These are phyloP conservation scores for Pelecanoides urinatrix DNA, from an alignment of 2,113 vertebrate species.

Conservation along the genomic window DNA sequence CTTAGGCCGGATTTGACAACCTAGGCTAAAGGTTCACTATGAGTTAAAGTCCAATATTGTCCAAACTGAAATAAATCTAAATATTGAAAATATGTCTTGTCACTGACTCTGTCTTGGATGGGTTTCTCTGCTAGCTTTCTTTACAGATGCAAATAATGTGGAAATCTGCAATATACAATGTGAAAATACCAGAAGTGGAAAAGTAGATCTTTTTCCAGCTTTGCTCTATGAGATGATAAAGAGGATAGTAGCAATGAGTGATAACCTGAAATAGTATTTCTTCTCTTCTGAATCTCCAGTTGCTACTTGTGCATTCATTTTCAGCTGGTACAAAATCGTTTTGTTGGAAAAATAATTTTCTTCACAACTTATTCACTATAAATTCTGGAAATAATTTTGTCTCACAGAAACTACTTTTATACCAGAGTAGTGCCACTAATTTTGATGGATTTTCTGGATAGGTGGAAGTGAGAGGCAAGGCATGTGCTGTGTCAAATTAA, in stretches of 20 bases:
- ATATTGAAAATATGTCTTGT: background rate
- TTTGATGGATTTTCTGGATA: background rate
- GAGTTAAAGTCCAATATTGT: background rate
- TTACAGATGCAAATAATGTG: background rate
- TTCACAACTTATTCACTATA: background rate
- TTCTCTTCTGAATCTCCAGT: background rate
- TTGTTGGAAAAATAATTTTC: background rate
- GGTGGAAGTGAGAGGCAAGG: background rate
- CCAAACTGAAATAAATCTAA: background rate
- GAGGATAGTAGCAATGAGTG: background rate
- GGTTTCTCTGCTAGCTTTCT: background rate
- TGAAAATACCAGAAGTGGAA: background rate
- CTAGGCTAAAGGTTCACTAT: background rate
- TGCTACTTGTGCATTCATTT: background rate
- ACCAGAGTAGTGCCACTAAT: background rate
- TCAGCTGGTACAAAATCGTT: background rate
- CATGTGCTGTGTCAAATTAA: background rate
- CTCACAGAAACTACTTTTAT: background rate
- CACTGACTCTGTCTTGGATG: background rate
- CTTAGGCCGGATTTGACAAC: background rate
- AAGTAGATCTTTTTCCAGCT: background rate
- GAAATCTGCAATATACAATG: background rate
- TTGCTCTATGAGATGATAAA: background rate
- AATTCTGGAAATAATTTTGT: background rate
- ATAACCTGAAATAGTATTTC: background rate